Conservation (phyloP, 2,888 invertebrate genomes). For the Drosophila robusta region DNA sequence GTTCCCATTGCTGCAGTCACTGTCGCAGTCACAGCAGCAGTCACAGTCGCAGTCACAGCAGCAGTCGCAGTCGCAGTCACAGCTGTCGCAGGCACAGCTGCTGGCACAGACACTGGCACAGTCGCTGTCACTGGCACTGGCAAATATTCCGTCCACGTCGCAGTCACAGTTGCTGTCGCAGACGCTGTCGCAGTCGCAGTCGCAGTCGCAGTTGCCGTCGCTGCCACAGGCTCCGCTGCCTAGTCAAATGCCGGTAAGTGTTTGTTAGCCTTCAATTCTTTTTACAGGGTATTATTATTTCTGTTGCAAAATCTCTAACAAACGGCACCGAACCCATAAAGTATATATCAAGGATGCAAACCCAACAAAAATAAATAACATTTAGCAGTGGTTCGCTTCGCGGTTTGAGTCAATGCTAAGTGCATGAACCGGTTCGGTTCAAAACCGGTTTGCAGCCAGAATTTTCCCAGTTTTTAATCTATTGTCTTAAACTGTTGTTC, state of each 20-base stretch:
- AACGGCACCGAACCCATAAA: no score
- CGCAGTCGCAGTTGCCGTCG: not conserved
- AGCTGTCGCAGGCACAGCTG: not conserved
- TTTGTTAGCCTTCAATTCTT: not conserved
- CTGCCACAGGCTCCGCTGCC: constrained; percentile 2
- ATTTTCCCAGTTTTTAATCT: no score
- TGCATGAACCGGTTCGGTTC: no score
- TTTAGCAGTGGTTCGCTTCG: no score
- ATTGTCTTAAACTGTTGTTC: no score
- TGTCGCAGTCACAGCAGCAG: not conserved
- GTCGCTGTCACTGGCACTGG: not conserved
- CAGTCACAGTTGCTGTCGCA: not conserved
- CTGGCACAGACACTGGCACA: not conserved
- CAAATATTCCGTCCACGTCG: not conserved
- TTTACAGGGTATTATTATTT: no score
- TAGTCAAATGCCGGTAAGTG: constrained; percentile 54
- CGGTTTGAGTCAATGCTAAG: no score
- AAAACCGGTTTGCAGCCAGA: no score
- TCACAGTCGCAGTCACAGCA: not conserved
- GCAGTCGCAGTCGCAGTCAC: not conserved
- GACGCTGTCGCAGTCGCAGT: no score
- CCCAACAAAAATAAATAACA: no score
- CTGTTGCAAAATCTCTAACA: no score
- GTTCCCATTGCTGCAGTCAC: not conserved
- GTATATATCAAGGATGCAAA: no score